Conservation (phyloP, 2,888 invertebrate species). For the Dascillus cervinus region DNA sequence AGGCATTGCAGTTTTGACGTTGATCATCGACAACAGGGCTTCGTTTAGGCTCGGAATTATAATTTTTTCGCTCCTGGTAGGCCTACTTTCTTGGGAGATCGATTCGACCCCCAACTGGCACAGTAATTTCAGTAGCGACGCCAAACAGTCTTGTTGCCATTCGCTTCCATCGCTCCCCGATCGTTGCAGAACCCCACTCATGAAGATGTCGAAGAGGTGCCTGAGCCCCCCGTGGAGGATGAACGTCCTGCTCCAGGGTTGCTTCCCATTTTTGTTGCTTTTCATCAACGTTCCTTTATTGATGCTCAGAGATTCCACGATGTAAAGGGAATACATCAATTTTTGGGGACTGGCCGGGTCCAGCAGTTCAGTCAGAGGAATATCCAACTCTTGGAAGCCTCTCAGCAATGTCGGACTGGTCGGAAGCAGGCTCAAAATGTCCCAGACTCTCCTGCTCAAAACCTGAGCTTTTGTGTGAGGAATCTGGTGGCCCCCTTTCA, state of each 20-base stretch:
- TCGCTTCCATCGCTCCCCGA: conserved; percentile 71
- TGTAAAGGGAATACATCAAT: conserved; percentile 90
- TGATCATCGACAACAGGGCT: conserved; percentile 76
- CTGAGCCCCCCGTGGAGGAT: conserved; percentile 81
- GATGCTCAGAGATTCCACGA: conserved; percentile 66
- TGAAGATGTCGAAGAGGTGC: conserved; percentile 85
- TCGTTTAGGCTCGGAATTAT: conserved; percentile 66
- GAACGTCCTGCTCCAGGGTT: conserved; percentile 69
- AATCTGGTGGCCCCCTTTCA: conserved; percentile 60
- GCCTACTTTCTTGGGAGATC: conserved; percentile 32
- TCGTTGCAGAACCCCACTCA: conserved; percentile 70
- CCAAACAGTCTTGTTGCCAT: conserved; percentile 93
- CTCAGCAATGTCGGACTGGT: conserved; percentile 80
- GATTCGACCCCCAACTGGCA: conserved; percentile 77
- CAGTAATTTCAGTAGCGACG: conserved; percentile 75
- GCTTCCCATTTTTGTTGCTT: conserved; percentile 24
- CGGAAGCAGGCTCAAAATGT: conserved; percentile 84
- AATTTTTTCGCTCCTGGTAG: conserved; percentile 51
- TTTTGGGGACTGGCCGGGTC: conserved; percentile 88
- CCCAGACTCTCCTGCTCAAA: conserved; percentile 88
- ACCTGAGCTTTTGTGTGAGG: conserved; percentile 84
- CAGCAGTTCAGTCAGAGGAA: conserved; percentile 64
- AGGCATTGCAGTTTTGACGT: conserved; percentile 73
- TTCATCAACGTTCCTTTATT: conserved; percentile 26
- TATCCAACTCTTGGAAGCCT: conserved; percentile 73